These are phyloP conservation scores for Crax fasciolata DNA, from an alignment of 2,797 vertebrate species.

Conservation along the genomic window DNA sequence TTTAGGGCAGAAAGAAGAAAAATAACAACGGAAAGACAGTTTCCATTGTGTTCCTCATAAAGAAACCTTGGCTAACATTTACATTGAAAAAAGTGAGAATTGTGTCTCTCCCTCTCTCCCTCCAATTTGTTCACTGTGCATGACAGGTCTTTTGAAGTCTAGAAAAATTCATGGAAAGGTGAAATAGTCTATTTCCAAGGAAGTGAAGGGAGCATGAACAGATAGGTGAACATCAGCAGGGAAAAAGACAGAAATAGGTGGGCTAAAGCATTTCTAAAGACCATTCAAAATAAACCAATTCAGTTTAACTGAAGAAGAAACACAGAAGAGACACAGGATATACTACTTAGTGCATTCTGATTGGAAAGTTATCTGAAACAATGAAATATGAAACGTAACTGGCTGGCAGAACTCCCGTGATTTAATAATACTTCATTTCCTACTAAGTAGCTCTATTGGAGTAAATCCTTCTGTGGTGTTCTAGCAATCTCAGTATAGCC, in stretches of 20 bases:
- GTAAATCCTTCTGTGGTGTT: neutral
- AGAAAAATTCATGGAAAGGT: no score
- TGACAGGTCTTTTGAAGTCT: neutral
- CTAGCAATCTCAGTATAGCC: neutral
- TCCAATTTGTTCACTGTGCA: neutral
- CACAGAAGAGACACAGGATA: neutral
- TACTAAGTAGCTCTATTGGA: neutral
- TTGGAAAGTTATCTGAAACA: neutral
- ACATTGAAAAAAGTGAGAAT: neutral
- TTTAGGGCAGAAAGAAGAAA: neutral
- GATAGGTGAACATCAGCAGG: neutral
- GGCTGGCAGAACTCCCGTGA: neutral
- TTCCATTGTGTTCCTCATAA: constrained; percentile 25
- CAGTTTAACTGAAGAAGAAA: no score
- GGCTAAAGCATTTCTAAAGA: neutral
- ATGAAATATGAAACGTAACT: neutral
- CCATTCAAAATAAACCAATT: neutral
- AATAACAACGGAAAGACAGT: neutral
- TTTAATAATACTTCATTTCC: neutral
- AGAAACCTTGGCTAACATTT: neutral
- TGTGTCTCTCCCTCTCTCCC: neutral
- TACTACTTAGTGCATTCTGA: neutral
- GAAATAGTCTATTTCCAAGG: neutral
- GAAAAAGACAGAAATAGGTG: neutral
- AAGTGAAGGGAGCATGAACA: neutral